Conservation (phyloP, 2,797 vertebrate genomes). For the Semotilus atromaculatus region DNA sequence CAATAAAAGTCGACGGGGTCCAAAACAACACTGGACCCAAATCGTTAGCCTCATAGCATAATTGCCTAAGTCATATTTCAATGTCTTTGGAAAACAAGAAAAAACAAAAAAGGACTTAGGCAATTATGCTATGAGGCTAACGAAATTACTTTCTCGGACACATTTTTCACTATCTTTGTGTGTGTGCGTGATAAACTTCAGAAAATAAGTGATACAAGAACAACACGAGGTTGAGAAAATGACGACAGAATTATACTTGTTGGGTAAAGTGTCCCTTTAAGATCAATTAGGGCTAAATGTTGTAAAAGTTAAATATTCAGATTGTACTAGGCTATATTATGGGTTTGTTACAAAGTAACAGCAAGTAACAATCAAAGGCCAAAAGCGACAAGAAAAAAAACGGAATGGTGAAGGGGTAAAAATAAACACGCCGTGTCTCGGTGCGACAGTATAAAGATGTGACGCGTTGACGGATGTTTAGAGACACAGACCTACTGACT, state of each 20-base stretch:
- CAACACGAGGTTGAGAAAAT: neutral
- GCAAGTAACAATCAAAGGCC: neutral
- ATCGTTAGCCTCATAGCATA: too few species aligned
- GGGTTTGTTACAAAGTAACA: neutral
- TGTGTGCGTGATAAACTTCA: neutral
- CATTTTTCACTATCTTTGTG: neutral
- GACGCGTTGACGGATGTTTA: neutral
- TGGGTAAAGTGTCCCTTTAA: neutral
- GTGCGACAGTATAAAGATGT: neutral
- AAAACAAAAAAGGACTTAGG: too few species aligned
- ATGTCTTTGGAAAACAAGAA: too few species aligned
- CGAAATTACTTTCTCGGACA: neutral
- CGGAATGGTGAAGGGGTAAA: neutral
- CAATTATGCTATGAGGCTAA: too few species aligned
- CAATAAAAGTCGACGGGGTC: neutral
- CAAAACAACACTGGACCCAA: neutral
- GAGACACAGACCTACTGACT: neutral
- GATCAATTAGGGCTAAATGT: too few species aligned
- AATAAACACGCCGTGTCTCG: neutral
- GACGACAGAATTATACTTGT: neutral
- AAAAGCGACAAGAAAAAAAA: neutral
- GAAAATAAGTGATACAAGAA: too few species aligned
- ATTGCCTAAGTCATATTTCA: too few species aligned
- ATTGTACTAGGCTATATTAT: neutral
- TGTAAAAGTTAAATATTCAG: neutral